Evolutionary conservation across 2,888 invertebrate genomes (phyloP).

Genomic region (Calephelis perditalis): DNA sequence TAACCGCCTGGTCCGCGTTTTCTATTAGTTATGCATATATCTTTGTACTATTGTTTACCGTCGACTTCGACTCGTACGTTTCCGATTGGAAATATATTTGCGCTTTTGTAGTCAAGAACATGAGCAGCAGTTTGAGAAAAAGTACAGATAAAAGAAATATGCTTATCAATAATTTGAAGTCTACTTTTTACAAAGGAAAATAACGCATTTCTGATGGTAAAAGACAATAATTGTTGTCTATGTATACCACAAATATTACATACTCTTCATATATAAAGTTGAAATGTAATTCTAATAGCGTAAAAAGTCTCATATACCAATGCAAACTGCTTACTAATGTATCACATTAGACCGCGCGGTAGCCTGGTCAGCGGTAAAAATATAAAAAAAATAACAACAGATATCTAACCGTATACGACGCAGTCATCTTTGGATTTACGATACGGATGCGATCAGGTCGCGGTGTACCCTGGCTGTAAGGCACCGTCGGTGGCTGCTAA

Average conservation of each 20-base stretch:
- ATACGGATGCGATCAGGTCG: conserved; percentile 26
- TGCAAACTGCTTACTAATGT: background rate
- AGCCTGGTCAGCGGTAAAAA: conserved; percentile 32
- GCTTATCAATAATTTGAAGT: too few species aligned
- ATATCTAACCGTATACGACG: conserved; percentile 58
- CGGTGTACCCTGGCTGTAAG: conserved; percentile 48
- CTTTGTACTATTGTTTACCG: conserved; percentile 70
- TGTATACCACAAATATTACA: too few species aligned
- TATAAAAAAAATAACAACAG: conserved; percentile 50
- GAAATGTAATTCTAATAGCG: too few species aligned
- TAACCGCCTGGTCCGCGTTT: conserved; percentile 67
- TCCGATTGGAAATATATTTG: too few species aligned
- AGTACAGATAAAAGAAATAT: conserved; percentile 13
- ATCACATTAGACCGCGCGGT: background rate
- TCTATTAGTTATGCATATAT: conserved; percentile 61
- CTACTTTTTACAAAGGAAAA: too few species aligned
- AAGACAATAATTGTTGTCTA: too few species aligned
- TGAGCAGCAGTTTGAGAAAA: conserved; percentile 12
- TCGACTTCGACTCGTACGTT: conserved; percentile 35
- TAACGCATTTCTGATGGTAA: too few species aligned
- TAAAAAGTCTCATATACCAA: too few species aligned
- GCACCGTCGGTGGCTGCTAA: conserved; percentile 36
- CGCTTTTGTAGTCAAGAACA: conserved; percentile 9
- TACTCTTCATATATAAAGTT: too few species aligned
- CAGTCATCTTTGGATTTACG: conserved; percentile 62